Base-by-base conservation (phyloP, 2,888 invertebrate genomes). In the Polymixis flavicincta region DNA sequence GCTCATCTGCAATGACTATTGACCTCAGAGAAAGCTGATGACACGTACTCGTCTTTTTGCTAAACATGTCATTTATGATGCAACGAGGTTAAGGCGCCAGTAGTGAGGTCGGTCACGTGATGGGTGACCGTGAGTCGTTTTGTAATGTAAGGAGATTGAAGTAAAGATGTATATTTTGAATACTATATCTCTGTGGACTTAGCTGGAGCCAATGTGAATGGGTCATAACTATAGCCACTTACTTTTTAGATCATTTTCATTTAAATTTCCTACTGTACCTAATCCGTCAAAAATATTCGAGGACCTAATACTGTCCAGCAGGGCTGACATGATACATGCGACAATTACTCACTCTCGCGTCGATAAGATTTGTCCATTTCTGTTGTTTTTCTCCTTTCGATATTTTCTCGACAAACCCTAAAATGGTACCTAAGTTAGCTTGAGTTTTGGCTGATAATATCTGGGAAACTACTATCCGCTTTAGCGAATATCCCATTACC, bases 21-120 rank as follows among this genome's bases (percentile, higher is more conserved):
- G 86, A 86, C 85, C 86, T 82, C 79, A 37, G 84, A 74, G 85
- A 85, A 85, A 86, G 85, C 66, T 73, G 71, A 76, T 65, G 74
- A 68, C 72, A 45, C 50, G 61, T 76, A 52, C 64, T 52, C 52
- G 22, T 71, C 28, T 78, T 77, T 75, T 74, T 77, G 66, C 54
- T 69, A 55, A 76, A 76, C 55, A 52, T 72, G 69, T 72, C 74
- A 82, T 77, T 72, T 74, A 69, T 69, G 75, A 74, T 67, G 77
- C 52, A 69, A 64, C 28, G 45, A 63, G 64, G 72, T 83, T 72
- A 80, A 65, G 66, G 37, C 71, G 69, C 25, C 65, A 60, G 55
- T 70, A 50, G 32, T 32, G 57, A 75, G 73, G 75, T 61, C 64
- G n/a, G 13, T 3, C 19, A 2, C 3, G 50, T 37, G 75, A 79